Conservation (phyloP, 2,888 invertebrate species). For the Drosophila neutralis region DNA sequence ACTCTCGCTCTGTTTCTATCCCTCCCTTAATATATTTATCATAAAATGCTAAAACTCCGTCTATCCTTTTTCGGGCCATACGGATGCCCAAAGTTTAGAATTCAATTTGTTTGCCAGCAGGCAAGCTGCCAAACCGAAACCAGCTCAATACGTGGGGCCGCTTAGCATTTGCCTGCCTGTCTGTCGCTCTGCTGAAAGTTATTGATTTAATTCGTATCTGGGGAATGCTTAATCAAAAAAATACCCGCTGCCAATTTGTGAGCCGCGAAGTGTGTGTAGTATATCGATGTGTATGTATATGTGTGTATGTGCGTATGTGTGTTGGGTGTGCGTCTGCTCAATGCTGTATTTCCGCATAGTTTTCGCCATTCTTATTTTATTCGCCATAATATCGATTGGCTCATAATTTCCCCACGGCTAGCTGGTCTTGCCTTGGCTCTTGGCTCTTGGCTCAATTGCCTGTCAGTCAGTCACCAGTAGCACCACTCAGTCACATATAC, state of each 20-base stretch:
- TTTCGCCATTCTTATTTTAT: constrained; percentile 22
- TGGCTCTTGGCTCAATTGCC: constrained; percentile 28
- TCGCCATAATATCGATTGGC: constrained; percentile 50
- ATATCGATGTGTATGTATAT: background rate
- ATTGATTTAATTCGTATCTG: constrained; percentile 79
- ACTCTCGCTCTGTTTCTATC: background rate
- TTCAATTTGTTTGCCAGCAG: constrained; percentile 73
- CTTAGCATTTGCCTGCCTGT: constrained; percentile 49
- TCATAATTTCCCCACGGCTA: constrained; percentile 57
- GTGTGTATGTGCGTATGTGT: constrained; percentile 14
- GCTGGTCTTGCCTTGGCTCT: constrained; percentile 42
- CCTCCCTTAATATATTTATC: constrained; percentile 11
- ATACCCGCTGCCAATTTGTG: constrained; percentile 64
- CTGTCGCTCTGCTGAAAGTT: constrained; percentile 60
- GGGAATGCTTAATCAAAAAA: constrained; percentile 79
- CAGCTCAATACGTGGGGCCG: constrained; percentile 35
- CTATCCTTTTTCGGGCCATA: constrained; percentile 29
- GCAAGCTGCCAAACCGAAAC: constrained; percentile 54
- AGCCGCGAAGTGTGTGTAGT: constrained; percentile 27
- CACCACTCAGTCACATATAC: too few species aligned
- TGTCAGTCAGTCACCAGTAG: constrained; percentile 24
- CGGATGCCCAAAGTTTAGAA: constrained; percentile 60
- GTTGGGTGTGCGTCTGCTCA: constrained; percentile 31
- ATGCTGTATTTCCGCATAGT: constrained; percentile 45
- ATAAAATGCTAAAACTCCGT: constrained; percentile 5